Conservation (phyloP, 2,888 invertebrate species). For the Andrena dorsata region DNA sequence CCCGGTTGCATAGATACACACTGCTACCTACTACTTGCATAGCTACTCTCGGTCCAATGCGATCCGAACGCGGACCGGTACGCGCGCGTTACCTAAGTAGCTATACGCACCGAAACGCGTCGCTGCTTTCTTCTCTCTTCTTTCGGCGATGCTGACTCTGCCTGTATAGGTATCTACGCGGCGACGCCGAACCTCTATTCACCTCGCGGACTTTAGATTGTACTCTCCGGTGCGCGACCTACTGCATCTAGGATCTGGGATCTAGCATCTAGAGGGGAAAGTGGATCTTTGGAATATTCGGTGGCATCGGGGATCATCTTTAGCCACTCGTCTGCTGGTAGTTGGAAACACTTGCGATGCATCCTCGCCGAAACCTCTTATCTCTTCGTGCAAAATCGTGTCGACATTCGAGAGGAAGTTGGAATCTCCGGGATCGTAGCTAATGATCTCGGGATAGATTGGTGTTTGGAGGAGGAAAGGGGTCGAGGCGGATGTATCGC, state of each 20-base stretch:
- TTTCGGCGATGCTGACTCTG: background rate
- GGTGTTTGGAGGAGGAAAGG: conserved; percentile 10
- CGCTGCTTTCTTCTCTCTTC: conserved; percentile 28
- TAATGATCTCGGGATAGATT: too few relatives aligned
- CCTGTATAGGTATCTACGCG: too few relatives aligned
- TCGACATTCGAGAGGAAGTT: too few relatives aligned
- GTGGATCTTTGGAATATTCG: too few relatives aligned
- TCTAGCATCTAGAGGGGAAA: background rate
- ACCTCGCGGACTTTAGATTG: background rate
- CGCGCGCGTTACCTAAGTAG: conserved; percentile 16
- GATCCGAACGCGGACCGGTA: conserved; percentile 47
- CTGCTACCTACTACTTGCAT: conserved; percentile 1
- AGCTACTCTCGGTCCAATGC: conserved; percentile 24
- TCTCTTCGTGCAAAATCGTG: too few relatives aligned
- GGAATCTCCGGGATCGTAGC: too few relatives aligned
- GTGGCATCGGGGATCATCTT: too few relatives aligned
- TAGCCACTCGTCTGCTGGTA: too few relatives aligned
- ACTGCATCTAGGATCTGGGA: conserved; percentile 4
- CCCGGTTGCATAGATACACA: background rate
- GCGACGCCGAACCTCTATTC: background rate
- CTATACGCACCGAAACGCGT: conserved; percentile 55
- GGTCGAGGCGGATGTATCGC: conserved; percentile 55
- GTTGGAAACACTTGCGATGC: too few relatives aligned
- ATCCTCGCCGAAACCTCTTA: too few relatives aligned
- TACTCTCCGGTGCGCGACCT: background rate